These are phyloP conservation scores for Bos indicus DNA, from an alignment of 2,113 vertebrate genomes.

Conservation along the genomic window DNA sequence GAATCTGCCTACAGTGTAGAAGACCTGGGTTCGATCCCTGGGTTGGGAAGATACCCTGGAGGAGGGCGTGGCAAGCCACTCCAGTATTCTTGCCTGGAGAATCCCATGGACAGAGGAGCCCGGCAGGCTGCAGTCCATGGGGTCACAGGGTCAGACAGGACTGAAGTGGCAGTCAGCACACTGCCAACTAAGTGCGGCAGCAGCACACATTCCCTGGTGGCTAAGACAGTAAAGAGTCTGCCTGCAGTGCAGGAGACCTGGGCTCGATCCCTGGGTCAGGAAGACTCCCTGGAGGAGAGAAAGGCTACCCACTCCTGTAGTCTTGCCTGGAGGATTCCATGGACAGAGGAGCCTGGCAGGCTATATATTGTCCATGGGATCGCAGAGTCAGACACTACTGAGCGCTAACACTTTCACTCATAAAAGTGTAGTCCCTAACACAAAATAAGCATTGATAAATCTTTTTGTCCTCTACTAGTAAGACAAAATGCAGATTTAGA, in stretches of 20 bases:
- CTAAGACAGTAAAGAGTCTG: too few species aligned
- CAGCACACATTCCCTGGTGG: too few species aligned
- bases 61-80: neutral
- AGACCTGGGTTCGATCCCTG: neutral
- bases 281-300: too few species aligned
- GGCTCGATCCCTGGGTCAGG: too few species aligned
- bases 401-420: neutral
- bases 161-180: too few species aligned
- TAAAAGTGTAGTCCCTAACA: neutral
- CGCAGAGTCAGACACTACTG: neutral
- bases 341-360: too few species aligned
- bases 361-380: too few species aligned
- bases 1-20: neutral
- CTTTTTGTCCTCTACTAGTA: neutral
- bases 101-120: neutral
- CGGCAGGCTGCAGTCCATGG: accelerated
- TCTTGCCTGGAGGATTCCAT: too few species aligned
- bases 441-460: neutral
- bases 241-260: too few species aligned
- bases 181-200: too few species aligned
- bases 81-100: neutral
- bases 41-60: neutral
- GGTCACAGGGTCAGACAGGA: neutral
- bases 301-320: too few species aligned
- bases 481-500: neutral